These are phyloP conservation scores for Megathymus violae DNA, from an alignment of 1,140 invertebrate species.

Conservation along the genomic window DNA sequence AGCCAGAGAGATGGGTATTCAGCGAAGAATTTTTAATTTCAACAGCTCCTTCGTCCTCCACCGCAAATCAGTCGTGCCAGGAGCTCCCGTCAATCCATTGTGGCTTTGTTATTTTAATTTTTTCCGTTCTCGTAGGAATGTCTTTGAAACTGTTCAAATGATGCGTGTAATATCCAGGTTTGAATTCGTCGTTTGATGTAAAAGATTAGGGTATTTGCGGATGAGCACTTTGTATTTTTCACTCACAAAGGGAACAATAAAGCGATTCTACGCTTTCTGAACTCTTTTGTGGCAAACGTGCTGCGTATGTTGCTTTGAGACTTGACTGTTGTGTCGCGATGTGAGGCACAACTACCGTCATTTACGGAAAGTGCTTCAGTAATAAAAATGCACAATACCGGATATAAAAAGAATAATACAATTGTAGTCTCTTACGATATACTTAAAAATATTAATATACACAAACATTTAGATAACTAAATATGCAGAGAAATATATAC, in stretches of 20 bases:
- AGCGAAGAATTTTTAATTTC: slow-evolving; percentile 72
- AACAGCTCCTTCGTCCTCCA: slow-evolving; percentile 40
- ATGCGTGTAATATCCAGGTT: slow-evolving; percentile 80
- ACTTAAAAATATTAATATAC: not conserved
- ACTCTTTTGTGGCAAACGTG: slow-evolving; percentile 59
- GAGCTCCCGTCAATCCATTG: slow-evolving; percentile 45
- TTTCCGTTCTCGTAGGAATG: slow-evolving; percentile 70
- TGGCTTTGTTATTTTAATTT: slow-evolving; percentile 81
- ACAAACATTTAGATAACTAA: too few species aligned
- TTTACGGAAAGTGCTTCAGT: slow-evolving; percentile 10
- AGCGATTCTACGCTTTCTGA: slow-evolving; percentile 53
- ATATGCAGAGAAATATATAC: too few species aligned
- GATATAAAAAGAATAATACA: not conserved
- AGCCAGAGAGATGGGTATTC: slow-evolving; percentile 24
- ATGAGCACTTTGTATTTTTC: slow-evolving; percentile 73
- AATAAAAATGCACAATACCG: not conserved
- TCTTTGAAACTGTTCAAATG: slow-evolving; percentile 82
- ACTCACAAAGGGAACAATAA: slow-evolving; percentile 64
- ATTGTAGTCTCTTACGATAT: slow-evolving; percentile 10
- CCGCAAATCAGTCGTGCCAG: slow-evolving; percentile 45
- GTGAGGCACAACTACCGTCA: slow-evolving; percentile 7
- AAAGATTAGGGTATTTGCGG: slow-evolving; percentile 75
- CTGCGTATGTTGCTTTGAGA: slow-evolving; percentile 36
- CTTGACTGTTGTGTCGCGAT: slow-evolving; percentile 32
- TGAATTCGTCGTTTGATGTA: slow-evolving; percentile 75